These are phyloP conservation scores for Camelus dromedarius DNA, from an alignment of 2,113 vertebrate species.

Conservation along the genomic window DNA sequence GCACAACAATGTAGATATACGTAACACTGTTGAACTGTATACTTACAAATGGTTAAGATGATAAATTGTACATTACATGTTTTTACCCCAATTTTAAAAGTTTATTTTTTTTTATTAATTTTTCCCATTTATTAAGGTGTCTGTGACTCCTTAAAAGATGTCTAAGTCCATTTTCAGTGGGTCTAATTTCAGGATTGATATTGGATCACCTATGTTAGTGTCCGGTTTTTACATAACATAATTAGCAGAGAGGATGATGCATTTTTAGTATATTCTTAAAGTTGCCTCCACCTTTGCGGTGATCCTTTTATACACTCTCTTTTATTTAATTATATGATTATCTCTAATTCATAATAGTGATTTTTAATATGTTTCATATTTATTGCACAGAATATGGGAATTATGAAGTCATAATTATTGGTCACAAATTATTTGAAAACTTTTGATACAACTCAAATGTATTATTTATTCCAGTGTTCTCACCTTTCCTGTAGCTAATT, in stretches of 20 bases:
- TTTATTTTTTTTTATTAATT: no score
- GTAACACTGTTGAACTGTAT: background rate
- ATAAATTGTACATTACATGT: background rate
- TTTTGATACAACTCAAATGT: background rate
- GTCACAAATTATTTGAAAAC: background rate
- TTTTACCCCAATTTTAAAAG: background rate
- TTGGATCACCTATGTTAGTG: background rate
- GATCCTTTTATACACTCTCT: background rate
- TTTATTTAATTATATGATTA: conserved; percentile 16
- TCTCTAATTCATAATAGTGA: conserved; percentile 15
- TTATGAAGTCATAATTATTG: conserved; percentile 30
- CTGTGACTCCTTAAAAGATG: background rate
- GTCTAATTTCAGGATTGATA: background rate
- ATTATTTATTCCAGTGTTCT: conserved; percentile 41
- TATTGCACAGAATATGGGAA: background rate
- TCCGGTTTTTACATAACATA: background rate
- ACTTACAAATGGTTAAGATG: background rate
- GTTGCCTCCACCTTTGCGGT: background rate
- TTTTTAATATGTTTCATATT: background rate
- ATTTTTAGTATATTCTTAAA: background rate
- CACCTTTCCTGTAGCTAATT: background rate
- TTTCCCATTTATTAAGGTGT: background rate
- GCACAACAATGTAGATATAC: background rate
- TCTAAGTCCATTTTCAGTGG: background rate
- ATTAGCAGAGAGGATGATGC: background rate